Base-by-base conservation (phyloP, 2,888 invertebrate species). In the Mongoloraphidia duomilia region DNA sequence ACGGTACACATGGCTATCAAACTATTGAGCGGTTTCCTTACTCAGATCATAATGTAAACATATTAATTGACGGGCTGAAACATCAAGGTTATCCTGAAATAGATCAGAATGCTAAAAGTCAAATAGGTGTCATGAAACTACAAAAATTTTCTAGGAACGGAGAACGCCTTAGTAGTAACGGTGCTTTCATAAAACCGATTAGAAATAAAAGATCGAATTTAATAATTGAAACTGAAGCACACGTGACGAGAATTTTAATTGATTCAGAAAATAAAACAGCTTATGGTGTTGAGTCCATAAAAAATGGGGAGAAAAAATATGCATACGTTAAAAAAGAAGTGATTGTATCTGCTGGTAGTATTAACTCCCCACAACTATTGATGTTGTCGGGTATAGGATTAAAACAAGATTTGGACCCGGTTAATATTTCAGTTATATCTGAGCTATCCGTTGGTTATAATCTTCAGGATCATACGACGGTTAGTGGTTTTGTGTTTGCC, bases 301-400 rank as follows among this genome's bases (percentile, higher is more conserved):
- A 26, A 42, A 41, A 34, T 13, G 33, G 34, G 9, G 9, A 14
- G 26, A 5, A 9, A 14, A 17, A 42, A 11, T 3, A 17, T 4
- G 33, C 63, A 12, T 52, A 54, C 34, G 72, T 72, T 11, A 63
- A 65, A 38, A 70, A 67, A 50, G 72, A 70, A 51, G 64, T 77
- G 1, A 73, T 77, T 49, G 57, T 77, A 33, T 67, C 71, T 41
- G 74, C 71, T 5, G 77, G 77, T 9, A 66, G 76, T 11, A 68
- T 79, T 53, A 76, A 76, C 60, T 69, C 74, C 12, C 75, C 77
- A 0, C 77, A 79, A 55, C 58, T 78, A 17, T 63, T 78, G 26
- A 69, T 75, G 72, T 58, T 78, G 62, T 50, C 50, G 62, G 13
- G 52, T 58, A 8, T 42, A 17, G 42, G 42, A 14, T 34, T 34